A percentile compares a stretch with the other conserved stretches of the same genome.
Conservation (phyloP, 1,140 invertebrate genomes). For the Mya arenaria region DNA sequence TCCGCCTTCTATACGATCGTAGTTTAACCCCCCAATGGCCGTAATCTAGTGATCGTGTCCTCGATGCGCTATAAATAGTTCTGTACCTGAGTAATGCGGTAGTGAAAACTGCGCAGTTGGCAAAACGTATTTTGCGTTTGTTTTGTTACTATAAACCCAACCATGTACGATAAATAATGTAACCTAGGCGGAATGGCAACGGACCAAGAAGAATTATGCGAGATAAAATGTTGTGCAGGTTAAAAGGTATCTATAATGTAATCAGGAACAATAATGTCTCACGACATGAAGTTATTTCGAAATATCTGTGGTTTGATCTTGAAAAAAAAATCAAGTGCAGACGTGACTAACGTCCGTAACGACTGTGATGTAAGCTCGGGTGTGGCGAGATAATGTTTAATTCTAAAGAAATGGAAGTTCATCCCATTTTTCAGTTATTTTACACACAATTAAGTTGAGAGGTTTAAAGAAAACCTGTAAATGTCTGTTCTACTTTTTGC, state of each 20-base stretch:
- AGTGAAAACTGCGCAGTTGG: conserved; percentile 51
- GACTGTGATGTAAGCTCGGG: no score
- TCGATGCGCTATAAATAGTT: background rate
- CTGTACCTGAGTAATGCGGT: conserved; percentile 33
- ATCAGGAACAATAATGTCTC: background rate
- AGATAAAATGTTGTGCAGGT: background rate
- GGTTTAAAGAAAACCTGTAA: no score
- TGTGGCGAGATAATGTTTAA: no score
- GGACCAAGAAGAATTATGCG: background rate
- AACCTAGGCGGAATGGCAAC: conserved; percentile 6
- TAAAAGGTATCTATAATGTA: background rate
- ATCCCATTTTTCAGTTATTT: no score
- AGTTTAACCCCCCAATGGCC: background rate
- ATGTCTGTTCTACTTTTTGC: no score
- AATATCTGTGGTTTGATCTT: background rate
- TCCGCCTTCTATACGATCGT: background rate
- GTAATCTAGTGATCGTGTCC: background rate
- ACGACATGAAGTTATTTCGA: background rate
- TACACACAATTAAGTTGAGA: no score
- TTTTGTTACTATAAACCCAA: conserved; percentile 40
- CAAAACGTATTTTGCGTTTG: conserved; percentile 5
- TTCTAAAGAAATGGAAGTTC: no score
- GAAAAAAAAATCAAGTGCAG: no score
- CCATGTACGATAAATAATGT: conserved; percentile 16
- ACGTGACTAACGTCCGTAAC: no score